Conservation (phyloP, 2,888 invertebrate species). For the Mactromeris polynyma region DNA sequence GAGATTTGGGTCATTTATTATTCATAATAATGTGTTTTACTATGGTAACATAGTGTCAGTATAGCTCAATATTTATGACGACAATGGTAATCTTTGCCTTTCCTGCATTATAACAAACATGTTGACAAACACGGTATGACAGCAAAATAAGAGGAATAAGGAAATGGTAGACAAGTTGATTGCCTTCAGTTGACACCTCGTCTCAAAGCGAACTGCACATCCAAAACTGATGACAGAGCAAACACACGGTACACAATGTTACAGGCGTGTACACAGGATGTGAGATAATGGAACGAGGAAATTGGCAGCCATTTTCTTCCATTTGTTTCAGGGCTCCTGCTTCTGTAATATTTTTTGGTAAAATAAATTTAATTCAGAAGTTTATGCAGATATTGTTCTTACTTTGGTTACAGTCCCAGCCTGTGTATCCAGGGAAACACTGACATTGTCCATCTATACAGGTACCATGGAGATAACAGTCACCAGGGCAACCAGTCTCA, state of each 20-base stretch:
- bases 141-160: neutral
- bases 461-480: slow-evolving; percentile 98
- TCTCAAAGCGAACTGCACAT: neutral
- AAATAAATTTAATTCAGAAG: no score
- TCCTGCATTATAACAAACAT: neutral
- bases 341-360: neutral
- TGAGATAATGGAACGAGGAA: neutral
- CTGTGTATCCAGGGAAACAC: slow-evolving; percentile 98
- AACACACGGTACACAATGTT: neutral
- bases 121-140: neutral
- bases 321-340: neutral
- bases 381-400: slow-evolving; percentile 87
- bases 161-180: slow-evolving; percentile 1
- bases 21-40: neutral
- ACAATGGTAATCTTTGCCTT: neutral
- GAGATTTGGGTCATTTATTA: neutral
- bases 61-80: neutral
- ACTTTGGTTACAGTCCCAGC: slow-evolving; percentile 98
- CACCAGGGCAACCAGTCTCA: slow-evolving; percentile 92
- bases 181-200: neutral
- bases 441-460: slow-evolving; percentile 96
- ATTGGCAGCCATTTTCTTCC: neutral
- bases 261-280: neutral
- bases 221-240: neutral
- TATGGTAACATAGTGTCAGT: neutral